Conservation (phyloP, 1,140 invertebrate genomes). For the Arion vulgaris region DNA sequence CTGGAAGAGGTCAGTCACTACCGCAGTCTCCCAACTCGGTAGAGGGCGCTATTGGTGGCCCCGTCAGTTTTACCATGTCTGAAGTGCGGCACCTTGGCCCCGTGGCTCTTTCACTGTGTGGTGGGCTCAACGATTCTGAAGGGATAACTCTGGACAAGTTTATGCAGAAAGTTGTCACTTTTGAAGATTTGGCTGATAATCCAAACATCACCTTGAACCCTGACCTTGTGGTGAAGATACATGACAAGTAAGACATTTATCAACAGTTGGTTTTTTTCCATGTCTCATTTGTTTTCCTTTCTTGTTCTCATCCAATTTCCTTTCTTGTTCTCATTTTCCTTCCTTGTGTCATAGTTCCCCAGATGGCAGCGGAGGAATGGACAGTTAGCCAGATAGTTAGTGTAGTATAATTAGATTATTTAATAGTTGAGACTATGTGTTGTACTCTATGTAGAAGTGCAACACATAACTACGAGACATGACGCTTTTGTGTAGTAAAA, state of each 20-base stretch:
- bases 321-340: too few relatives aligned
- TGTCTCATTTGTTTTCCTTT: too few relatives aligned
- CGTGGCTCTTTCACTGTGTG: slow-evolving; percentile 83
- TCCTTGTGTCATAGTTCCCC: too few relatives aligned
- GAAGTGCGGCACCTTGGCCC: slow-evolving; percentile 70
- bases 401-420: too few relatives aligned
- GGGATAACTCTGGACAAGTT: slow-evolving; percentile 79
- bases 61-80: slow-evolving; percentile 62
- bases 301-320: too few relatives aligned
- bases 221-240: slow-evolving; percentile 89
- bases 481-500: too few relatives aligned
- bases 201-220: slow-evolving; percentile 84
- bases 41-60: slow-evolving; percentile 79
- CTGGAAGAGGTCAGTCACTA: slow-evolving; percentile 92
- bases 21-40: slow-evolving; percentile 93
- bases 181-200: slow-evolving; percentile 86
- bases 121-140: slow-evolving; percentile 77
- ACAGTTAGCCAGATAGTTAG: too few relatives aligned
- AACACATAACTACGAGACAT: too few relatives aligned
- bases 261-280: not conserved
- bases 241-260: slow-evolving; percentile 80
- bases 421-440: too few relatives aligned
- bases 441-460: too few relatives aligned
- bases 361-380: too few relatives aligned
- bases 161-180: slow-evolving; percentile 83